Base-by-base conservation (phyloP, 2,888 invertebrate genomes). In the Phortica okadai region DNA sequence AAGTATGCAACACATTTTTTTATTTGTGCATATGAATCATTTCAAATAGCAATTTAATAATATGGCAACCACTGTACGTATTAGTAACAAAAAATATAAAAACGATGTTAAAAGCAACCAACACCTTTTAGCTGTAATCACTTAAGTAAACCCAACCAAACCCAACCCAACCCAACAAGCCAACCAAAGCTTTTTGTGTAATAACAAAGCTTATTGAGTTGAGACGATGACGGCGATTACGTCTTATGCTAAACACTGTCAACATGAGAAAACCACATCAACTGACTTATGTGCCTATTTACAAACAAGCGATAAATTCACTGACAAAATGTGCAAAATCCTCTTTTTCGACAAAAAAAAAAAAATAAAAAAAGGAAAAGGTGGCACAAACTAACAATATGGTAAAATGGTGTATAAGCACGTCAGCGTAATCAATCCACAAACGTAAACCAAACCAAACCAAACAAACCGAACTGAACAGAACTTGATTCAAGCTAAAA, bases 271-370 rank as follows among this genome's bases (percentile, higher is more conserved):
- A 81, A 81, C 78, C 81, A 78, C 82, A 82, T 81, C 80, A 82
- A 80, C 78, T 82, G 78, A 85, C 82, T 82, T 86, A 79, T 82
- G 77, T 74, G 80, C 73, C 78, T 81, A 84, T 82, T 83, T 83
- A 78, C 81, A 78, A 75, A 79, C 76, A 78, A 81, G 79, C 84
- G 81, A 87, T 86, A 86, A 85, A 87, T 86, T 81, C 75, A 77
- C 76, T 77, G 76, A 56, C 75, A 69, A 75, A 77, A 76, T 77
- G 77, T 21, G n/a, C 33, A 6, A 58, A 74, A 74, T 56, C 73
- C 59, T 16, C 21, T 56, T 74, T 73, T 74, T 56, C 41, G 62
- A 67, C 16, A 54, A 73, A 54, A 62, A 11, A 73, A 58, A 14
- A 66, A 54, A 25, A 14, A 67, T 10, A 21, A 7, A 14, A 54